These are phyloP conservation scores for Actinopyga echinites DNA, from an alignment of 53 echinoderm and acorn worm species.

Conservation along the genomic window DNA sequence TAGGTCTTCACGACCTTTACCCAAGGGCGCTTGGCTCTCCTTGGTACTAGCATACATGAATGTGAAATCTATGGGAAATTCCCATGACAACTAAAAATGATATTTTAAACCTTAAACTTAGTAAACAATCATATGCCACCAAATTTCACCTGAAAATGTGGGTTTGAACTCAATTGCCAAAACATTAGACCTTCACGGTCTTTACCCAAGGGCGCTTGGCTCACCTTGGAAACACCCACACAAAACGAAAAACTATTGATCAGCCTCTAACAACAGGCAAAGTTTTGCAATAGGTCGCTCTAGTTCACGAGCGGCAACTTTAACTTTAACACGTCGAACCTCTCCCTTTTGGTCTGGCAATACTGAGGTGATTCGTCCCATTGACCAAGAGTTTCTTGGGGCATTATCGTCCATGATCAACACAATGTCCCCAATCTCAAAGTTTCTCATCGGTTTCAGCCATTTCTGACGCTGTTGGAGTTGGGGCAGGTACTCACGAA, in stretches of 20 bases:
- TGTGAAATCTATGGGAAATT: no score
- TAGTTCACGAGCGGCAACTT: conserved; percentile 34
- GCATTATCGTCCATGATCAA: conserved; percentile 49
- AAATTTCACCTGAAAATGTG: no score
- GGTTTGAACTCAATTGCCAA: no score
- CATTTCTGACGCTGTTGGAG: conserved; percentile 66
- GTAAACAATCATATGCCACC: no score
- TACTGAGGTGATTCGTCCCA: conserved; percentile 41
- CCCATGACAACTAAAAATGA: no score
- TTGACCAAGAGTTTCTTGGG: conserved; percentile 50
- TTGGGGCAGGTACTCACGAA: conserved; percentile 53
- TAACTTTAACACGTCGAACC: conserved; percentile 55
- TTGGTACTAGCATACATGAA: no score
- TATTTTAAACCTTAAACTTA: no score
- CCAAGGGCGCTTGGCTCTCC: neutral
- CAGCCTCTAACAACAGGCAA: conserved; percentile 48
- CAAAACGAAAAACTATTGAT: neutral
- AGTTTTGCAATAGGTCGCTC: conserved; percentile 57
- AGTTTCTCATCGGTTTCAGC: conserved; percentile 34
- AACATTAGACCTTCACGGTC: no score
- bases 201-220: neutral
- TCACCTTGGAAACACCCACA: neutral
- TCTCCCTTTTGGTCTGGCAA: conserved; percentile 53
- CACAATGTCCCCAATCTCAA: conserved; percentile 55
- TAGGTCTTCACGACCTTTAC: neutral